phyloP scores from a whole-genome alignment of 1,140 invertebrate species.

The Pentalonia nigronervosa region DNA sequence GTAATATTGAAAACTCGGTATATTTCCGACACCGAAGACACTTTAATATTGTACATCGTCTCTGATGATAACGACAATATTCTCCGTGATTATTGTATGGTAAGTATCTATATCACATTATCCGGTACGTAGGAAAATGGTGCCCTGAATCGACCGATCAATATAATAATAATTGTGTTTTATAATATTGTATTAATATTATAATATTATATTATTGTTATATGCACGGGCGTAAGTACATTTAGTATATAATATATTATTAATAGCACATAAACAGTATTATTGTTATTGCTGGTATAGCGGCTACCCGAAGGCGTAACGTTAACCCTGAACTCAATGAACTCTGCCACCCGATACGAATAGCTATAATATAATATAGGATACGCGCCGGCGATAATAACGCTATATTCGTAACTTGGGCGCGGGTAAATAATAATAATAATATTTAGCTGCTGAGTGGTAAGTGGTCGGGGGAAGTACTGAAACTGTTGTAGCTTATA shows the following conservation, averaged over 20 bases:
- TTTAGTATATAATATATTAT: not conserved
- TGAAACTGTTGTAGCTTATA: not conserved
- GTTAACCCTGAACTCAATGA: not conserved
- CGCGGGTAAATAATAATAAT: not conserved
- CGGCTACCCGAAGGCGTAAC: not conserved
- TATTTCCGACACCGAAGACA: not conserved
- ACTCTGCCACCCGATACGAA: not conserved
- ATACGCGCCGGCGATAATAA: not conserved
- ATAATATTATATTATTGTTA: not conserved
- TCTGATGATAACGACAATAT: not conserved
- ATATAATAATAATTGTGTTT: not conserved
- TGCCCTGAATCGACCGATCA: no score
- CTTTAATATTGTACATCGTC: not conserved
- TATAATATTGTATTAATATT: not conserved
- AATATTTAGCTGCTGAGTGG: not conserved
- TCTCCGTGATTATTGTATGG: not conserved
- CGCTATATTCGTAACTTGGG: not conserved
- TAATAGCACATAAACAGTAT: not conserved
- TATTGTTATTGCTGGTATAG: not conserved
- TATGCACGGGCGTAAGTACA: not conserved
- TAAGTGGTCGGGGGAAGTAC: not conserved
- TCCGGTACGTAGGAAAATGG: not conserved
- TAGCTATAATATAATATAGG: not conserved
- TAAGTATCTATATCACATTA: not conserved
- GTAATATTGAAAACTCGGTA: not conserved